Conservation (phyloP, 2,113 vertebrate genomes). For the Pogonocichla stellata region DNA sequence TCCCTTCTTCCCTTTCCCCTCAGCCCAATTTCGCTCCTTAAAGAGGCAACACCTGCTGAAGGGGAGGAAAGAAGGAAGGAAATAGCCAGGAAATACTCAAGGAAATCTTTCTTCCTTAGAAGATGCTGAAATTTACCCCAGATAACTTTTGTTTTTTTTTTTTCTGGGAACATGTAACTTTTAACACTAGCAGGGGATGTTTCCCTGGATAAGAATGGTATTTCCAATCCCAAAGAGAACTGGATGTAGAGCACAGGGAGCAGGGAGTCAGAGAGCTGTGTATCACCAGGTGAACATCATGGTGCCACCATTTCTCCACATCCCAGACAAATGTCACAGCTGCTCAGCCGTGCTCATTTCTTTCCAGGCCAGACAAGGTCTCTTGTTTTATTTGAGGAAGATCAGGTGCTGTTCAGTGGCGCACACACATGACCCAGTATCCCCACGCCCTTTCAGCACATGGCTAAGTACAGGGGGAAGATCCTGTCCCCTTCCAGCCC, state of each 20-base stretch:
- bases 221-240: not conserved
- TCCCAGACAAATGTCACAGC: not conserved
- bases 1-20: not conserved
- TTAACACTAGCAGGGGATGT: not conserved
- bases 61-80: not conserved
- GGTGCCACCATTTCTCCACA: rapidly evolving
- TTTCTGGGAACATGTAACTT: not conserved
- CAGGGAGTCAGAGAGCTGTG: not conserved
- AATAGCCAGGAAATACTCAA: not conserved
- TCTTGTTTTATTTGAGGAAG: not conserved
- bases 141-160: not conserved
- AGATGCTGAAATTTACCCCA: not conserved
- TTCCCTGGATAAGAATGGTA: not conserved
- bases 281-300: not conserved
- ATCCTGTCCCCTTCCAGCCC: not conserved
- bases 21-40: not conserved
- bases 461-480: not conserved
- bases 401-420: not conserved
- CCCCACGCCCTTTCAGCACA: not conserved
- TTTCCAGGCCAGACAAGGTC: not conserved
- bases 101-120: not conserved
- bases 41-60: not conserved
- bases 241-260: not conserved
- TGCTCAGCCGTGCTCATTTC: not conserved
- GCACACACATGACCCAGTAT: not conserved